Base-by-base conservation (phyloP, 2,888 invertebrate species). In the Apodemia zela region DNA sequence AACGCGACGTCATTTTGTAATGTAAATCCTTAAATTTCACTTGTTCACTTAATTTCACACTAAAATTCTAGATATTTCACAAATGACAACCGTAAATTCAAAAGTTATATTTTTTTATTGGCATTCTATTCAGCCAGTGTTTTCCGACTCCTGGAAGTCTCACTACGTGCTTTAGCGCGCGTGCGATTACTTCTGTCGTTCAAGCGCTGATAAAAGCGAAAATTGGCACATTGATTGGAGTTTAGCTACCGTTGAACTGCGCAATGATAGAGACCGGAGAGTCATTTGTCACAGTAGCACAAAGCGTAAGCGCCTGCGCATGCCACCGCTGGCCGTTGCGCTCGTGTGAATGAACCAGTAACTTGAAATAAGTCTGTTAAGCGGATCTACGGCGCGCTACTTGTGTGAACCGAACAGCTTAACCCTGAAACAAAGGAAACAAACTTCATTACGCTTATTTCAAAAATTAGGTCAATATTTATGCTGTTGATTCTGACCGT, bases 1-100 rank as follows among this genome's bases (percentile, higher is more conserved):
- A 95, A 71, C 96, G 94, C 71, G 95, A 95, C 76, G 95, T 94
- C 96, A 96, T 96, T 75, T 84, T 90, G 73, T 81, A 83, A 84
- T 78, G 72, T 75, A 74, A 72, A 63, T 72, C 58, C 58, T 45
- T 45, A 45, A 58, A 58, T 62, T 25, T 13, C 47, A 63, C 62
- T 63, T 61, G 61, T 47, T 65, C 66, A 67, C 65, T 64, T 45
- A 45, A 45, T 45, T 59, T 58, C 49, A 64, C 61, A 33, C 54
- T 62, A 59, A 54, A 42, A 54, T 62, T 47, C 25, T 59, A 60
- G 63, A 64, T 25, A 61, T 35, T 45, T 59, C 61, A 65, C 60
- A 62, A 61, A 54, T 49, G 49, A 21, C 35, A 54, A 18, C 45
- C 15, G 45, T 59, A n/a, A 60, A 18, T 35, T 33, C 33, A 33